phyloP scores from a whole-genome alignment of 2,113 vertebrate genomes.

The Hoplias malabaricus region DNA sequence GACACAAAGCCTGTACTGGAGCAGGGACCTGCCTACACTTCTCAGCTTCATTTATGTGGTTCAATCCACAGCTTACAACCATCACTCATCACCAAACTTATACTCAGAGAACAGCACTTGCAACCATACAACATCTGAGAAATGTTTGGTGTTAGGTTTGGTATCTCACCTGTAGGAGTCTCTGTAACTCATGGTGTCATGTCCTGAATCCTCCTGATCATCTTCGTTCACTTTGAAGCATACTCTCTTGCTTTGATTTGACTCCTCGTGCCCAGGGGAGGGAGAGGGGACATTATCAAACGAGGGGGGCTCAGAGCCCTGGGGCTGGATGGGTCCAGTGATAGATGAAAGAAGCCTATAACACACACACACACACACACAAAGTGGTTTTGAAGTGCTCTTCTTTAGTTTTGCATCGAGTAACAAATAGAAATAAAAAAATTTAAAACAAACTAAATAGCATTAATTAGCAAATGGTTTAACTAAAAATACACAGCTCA shows the following conservation, averaged over 20 bases:
- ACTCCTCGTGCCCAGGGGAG: slow-evolving; percentile 79
- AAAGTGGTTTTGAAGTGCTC: too few relatives aligned
- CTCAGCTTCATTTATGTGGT: not conserved
- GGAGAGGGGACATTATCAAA: slow-evolving; percentile 76
- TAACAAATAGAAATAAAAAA: too few relatives aligned
- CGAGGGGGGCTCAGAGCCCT: slow-evolving; percentile 75
- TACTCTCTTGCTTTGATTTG: slow-evolving; percentile 88
- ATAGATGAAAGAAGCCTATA: slow-evolving; percentile 91
- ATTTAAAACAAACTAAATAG: too few relatives aligned
- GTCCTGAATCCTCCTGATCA: slow-evolving; percentile 98
- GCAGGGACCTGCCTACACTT: not conserved
- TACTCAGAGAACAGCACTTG: not conserved
- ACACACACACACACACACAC: not conserved
- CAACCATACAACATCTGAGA: not conserved
- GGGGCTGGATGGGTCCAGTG: slow-evolving; percentile 85
- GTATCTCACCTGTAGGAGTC: slow-evolving; percentile 92
- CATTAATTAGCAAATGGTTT: too few relatives aligned
- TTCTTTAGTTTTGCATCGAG: too few relatives aligned
- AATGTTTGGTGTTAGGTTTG: not conserved
- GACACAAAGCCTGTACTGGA: not conserved
- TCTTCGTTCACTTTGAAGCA: slow-evolving; percentile 97
- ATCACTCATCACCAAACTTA: not conserved
- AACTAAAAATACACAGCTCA: too few relatives aligned
- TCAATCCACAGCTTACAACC: not conserved
- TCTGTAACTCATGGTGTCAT: slow-evolving; percentile 97